A percentile compares a stretch with the other conserved stretches of the same genome.
phyloP scores from a whole-genome alignment of 2,888 invertebrate genomes.

The Caenorhabditis macrosperma region DNA sequence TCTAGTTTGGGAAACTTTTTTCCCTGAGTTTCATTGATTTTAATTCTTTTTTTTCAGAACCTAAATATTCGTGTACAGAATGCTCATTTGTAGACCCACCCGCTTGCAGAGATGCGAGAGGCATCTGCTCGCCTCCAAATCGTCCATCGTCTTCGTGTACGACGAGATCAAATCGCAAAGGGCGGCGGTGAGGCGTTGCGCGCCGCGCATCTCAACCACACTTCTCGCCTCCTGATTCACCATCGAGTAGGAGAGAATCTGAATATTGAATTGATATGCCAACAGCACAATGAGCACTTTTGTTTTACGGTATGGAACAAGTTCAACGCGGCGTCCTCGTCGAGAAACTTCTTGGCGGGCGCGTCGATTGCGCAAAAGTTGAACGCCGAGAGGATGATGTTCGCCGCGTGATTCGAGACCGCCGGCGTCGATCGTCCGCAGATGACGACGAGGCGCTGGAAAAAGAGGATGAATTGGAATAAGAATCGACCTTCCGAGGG shows the following conservation, averaged over 20 bases:
- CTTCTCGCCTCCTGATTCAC: constrained; percentile 25
- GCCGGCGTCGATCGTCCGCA: constrained; percentile 45
- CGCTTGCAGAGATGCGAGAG: constrained; percentile 35
- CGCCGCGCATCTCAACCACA: constrained; percentile 41
- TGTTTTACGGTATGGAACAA: constrained; percentile 45
- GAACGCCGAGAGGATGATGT: constrained; percentile 49
- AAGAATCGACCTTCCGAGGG: too few relatives aligned
- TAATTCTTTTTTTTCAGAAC: too few relatives aligned
- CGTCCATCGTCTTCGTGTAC: constrained; percentile 31
- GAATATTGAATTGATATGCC: too few relatives aligned
- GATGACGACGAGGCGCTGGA: constrained; percentile 63
- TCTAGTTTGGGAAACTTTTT: too few relatives aligned
- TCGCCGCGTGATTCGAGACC: constrained; percentile 53
- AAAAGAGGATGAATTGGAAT: too few relatives aligned
- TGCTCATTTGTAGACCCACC: too few relatives aligned
- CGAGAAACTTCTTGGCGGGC: constrained; percentile 45
- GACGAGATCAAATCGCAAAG: constrained; percentile 26
- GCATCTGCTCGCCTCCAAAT: constrained; percentile 21
- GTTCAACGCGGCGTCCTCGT: constrained; percentile 37
- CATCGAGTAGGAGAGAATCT: constrained; percentile 40
- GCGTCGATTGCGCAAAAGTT: constrained; percentile 36
- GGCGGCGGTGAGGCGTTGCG: constrained; percentile 39
- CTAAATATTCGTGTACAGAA: too few relatives aligned
- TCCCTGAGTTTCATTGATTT: too few relatives aligned
- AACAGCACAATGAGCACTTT: too few relatives aligned